Evolutionary conservation across 2,113 vertebrate genomes (phyloP).

Genomic region (Xyliphius kryptos): DNA sequence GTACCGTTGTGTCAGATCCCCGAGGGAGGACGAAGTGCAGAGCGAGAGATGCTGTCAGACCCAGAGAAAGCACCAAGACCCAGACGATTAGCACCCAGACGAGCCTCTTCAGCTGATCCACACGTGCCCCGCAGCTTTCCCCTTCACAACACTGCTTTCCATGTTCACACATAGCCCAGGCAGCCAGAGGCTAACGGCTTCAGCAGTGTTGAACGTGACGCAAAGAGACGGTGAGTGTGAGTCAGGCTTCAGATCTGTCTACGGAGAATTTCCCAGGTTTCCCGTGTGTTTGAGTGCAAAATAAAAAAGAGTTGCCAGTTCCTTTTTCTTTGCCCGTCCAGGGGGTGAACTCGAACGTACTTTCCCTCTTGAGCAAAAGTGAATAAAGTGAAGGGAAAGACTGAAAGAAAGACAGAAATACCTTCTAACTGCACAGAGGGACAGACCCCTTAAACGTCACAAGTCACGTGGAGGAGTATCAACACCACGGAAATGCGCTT

Average conservation of each 20-base stretch:
- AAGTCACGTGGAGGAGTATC: slow-evolving; percentile 9
- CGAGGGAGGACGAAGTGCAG: slow-evolving; percentile 45
- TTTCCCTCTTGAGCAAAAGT: slow-evolving; percentile 47
- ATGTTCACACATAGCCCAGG: slow-evolving; percentile 17
- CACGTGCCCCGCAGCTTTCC: slow-evolving; percentile 13
- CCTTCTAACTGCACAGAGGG: too few species aligned
- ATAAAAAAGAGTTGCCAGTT: slow-evolving; percentile 12
- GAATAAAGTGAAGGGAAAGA: slow-evolving; percentile 8
- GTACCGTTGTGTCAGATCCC: too few species aligned
- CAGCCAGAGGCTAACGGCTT: too few species aligned
- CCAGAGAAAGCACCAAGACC: slow-evolving; percentile 49
- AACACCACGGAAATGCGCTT: background rate
- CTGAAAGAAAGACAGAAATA: slow-evolving; percentile 10
- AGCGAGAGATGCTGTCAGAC: slow-evolving; percentile 38
- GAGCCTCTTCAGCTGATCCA: slow-evolving; percentile 32
- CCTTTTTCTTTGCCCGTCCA: too few species aligned
- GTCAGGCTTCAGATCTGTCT: slow-evolving; percentile 47
- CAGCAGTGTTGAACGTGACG: background rate
- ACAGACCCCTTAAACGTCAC: slow-evolving; percentile 7
- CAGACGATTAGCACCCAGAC: slow-evolving; percentile 51
- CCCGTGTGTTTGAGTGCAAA: too few species aligned
- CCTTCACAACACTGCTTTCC: slow-evolving; percentile 30
- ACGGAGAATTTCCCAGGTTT: slow-evolving; percentile 30
- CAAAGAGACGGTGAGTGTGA: too few species aligned
- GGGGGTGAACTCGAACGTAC: slow-evolving; percentile 46